A percentile compares a stretch with the other conserved stretches of the same genome.
These are phyloP conservation scores for Merops nubicus DNA, from an alignment of 2,113 vertebrate species.

Conservation along the genomic window DNA sequence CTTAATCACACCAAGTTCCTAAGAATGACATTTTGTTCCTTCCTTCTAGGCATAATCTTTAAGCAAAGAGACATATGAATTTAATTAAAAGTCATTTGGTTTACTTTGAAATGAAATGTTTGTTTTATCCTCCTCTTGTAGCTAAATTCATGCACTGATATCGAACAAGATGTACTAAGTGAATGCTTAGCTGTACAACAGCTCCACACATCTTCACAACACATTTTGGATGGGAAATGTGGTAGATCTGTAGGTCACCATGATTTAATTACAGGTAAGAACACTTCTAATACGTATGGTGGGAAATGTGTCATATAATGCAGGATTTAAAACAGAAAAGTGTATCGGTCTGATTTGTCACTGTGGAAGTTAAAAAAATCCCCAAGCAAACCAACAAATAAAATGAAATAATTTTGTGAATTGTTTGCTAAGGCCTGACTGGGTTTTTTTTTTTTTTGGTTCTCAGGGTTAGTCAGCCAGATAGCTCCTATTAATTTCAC, in stretches of 20 bases:
- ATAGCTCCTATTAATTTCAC: neutral
- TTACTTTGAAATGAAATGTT: conserved; percentile 49
- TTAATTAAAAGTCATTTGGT: conserved; percentile 4
- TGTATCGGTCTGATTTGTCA: neutral
- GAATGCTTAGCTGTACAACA: conserved; percentile 91
- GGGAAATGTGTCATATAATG: neutral
- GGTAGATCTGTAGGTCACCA: conserved; percentile 78
- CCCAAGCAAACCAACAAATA: neutral
- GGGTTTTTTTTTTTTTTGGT: neutral
- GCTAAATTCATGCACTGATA: conserved; percentile 85
- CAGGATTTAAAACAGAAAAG: neutral
- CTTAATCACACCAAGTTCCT: neutral
- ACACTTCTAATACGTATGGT: neutral
- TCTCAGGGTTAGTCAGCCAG: neutral
- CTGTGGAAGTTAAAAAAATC: neutral
- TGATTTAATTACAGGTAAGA: conserved; percentile 90
- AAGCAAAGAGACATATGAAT: neutral
- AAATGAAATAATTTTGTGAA: neutral
- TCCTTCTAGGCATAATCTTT: neutral
- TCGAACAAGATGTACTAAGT: conserved; percentile 86
- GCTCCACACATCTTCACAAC: conserved; percentile 83
- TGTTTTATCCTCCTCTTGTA: conserved; percentile 71
- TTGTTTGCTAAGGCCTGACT: neutral
- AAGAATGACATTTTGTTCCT: conserved; percentile 29
- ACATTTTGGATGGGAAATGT: conserved; percentile 86